Evolutionary conservation across 2,797 vertebrate species (phyloP).

Genomic region (Tinamus major): DNA sequence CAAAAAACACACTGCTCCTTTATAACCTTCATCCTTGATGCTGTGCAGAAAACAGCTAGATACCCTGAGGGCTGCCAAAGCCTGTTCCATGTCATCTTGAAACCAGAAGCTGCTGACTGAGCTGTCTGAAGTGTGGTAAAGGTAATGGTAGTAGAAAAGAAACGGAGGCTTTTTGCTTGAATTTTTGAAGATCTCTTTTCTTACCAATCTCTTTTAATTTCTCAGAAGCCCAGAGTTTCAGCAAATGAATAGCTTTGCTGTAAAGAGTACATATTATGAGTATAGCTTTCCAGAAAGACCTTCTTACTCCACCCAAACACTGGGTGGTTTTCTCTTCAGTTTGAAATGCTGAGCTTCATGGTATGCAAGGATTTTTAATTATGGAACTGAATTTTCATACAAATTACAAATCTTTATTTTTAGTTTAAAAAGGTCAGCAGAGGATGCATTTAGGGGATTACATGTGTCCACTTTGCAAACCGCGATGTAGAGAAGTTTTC

Average conservation of each 20-base stretch:
- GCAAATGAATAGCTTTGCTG: conserved; percentile 64
- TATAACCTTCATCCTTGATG: not conserved
- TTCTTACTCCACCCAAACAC: conserved; percentile 46
- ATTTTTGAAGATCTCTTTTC: not conserved
- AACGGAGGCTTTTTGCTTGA: conserved; percentile 42
- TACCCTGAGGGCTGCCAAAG: not conserved
- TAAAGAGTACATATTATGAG: conserved; percentile 49
- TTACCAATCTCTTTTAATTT: conserved; percentile 42
- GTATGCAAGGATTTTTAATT: conserved; percentile 50
- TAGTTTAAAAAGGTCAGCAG: conserved; percentile 30
- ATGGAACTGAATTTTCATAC: conserved; percentile 13
- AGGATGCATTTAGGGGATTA: conserved; percentile 38
- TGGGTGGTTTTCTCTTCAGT: not conserved
- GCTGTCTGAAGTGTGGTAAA: conserved; percentile 24
- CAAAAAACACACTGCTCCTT: not conserved
- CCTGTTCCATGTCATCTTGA: conserved; percentile 16
- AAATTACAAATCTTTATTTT: conserved; percentile 54
- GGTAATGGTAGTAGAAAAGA: conserved; percentile 29
- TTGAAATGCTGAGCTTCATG: conserved; percentile 3
- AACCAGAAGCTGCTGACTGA: conserved; percentile 24
- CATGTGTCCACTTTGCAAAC: conserved; percentile 32
- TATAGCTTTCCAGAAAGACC: conserved; percentile 41
- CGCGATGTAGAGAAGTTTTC: not conserved
- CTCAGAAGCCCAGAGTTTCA: conserved; percentile 47
- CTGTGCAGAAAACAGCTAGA: not conserved